phyloP scores from a whole-genome alignment of 2,113 vertebrate genomes.

The Colinus virginianus region DNA sequence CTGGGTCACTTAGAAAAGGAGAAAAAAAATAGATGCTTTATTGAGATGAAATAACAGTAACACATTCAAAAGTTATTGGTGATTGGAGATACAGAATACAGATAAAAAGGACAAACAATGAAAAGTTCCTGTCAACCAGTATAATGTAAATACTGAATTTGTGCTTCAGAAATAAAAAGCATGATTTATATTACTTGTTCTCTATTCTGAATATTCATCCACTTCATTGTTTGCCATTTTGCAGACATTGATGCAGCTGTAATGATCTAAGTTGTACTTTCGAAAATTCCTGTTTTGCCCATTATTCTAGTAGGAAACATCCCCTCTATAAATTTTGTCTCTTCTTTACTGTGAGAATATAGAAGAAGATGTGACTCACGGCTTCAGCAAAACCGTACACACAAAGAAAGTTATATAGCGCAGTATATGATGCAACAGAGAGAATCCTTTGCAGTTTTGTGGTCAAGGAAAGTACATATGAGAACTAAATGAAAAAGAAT shows the following conservation, averaged over 20 bases:
- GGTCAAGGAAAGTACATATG: background rate
- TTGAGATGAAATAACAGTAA: background rate
- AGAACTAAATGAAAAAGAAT: background rate
- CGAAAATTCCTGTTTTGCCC: background rate
- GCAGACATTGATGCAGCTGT: background rate
- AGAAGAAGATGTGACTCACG: background rate
- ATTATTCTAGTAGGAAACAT: background rate
- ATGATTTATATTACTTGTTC: background rate
- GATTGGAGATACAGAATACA: background rate
- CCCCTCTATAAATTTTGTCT: background rate
- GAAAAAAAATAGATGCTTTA: background rate
- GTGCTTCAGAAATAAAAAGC: background rate
- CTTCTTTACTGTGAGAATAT: background rate
- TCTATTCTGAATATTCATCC: background rate
- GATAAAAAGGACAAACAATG: conserved; percentile 10
- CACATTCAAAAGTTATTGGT: background rate
- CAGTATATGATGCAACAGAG: background rate
- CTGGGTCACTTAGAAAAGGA: background rate
- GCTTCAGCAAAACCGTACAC: background rate
- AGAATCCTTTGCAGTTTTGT: background rate
- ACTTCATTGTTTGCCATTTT: background rate
- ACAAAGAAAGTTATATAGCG: background rate
- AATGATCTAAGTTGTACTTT: background rate
- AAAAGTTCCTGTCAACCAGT: background rate
- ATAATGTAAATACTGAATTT: background rate